phyloP scores from a whole-genome alignment of 2,888 invertebrate species.

The Cephus nigrinus region DNA sequence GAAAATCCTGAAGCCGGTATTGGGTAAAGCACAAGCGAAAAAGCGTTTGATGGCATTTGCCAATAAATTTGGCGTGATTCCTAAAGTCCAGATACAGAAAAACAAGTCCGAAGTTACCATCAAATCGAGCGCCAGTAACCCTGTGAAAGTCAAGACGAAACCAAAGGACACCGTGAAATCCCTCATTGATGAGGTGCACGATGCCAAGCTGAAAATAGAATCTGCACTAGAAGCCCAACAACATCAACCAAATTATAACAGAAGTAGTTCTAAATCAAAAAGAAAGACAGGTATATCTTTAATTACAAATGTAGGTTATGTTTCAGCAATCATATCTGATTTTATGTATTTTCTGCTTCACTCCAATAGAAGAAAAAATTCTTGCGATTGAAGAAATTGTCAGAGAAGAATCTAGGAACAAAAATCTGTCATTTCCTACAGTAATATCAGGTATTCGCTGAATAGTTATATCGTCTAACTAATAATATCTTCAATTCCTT shows the following conservation, averaged over 20 bases:
- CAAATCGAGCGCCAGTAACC: conserved; percentile 9
- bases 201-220: conserved; percentile 35
- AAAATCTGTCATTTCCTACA: conserved; percentile 17
- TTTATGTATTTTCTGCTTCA: conserved; percentile 13
- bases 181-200: conserved; percentile 32
- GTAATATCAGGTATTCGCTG: background rate
- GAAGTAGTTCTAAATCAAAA: conserved; percentile 20
- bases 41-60: conserved; percentile 64
- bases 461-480: background rate
- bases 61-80: conserved; percentile 53
- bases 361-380: conserved; percentile 52
- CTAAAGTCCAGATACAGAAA: conserved; percentile 47
- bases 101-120: conserved; percentile 27
- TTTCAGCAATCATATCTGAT: background rate
- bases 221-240: conserved; percentile 33
- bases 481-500: background rate
- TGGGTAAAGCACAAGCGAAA: conserved; percentile 63
- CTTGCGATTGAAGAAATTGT: conserved; percentile 64
- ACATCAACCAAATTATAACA: conserved; percentile 10
- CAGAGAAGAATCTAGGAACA: conserved; percentile 56
- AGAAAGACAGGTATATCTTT: conserved; percentile 34
- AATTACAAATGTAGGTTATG: background rate
- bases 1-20: conserved; percentile 57
- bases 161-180: conserved; percentile 25
- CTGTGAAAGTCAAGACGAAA: conserved; percentile 23